Percentiles rank a stretch among this genome's conserved stretches.
These are phyloP conservation scores for Iselma pallidipennis DNA, from an alignment of 2,888 invertebrate genomes.

Conservation along the genomic window DNA sequence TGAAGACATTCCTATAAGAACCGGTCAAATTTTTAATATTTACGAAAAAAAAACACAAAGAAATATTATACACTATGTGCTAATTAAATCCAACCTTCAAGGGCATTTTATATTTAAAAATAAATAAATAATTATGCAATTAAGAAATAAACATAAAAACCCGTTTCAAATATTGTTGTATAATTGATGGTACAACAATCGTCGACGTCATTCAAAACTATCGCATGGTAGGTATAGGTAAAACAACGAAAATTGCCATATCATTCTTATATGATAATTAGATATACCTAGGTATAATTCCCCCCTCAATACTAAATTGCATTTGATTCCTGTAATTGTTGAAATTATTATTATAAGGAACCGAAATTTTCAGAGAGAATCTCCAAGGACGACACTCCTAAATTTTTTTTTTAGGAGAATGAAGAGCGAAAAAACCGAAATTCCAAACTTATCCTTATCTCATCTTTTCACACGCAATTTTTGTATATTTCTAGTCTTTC, in stretches of 20 bases:
- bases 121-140: conserved; percentile 18
- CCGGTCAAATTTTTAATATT: too few species aligned
- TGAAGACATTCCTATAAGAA: not conserved
- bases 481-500: too few species aligned
- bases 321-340: not conserved
- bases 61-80: too few species aligned
- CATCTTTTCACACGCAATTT: too few species aligned
- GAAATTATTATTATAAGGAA: not conserved
- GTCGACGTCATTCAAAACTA: not conserved
- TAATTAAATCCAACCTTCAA: conserved; percentile 19
- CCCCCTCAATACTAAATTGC: too few species aligned
- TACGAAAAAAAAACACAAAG: too few species aligned
- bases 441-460: not conserved
- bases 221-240: too few species aligned
- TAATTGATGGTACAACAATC: not conserved
- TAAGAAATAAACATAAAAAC: conserved; percentile 6
- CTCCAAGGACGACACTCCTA: too few species aligned
- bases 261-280: not conserved
- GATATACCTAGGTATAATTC: too few species aligned
- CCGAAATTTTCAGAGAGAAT: too few species aligned
- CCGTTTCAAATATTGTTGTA: not conserved
- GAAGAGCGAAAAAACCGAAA: not conserved
- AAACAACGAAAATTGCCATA: not conserved
- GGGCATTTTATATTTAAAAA: conserved; percentile 11
- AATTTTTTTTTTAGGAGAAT: too few species aligned